Percentiles rank a stretch among this genome's conserved stretches.
Evolutionary conservation across 2,113 vertebrate genomes (phyloP).

Genomic region (Camelus dromedarius): DNA sequence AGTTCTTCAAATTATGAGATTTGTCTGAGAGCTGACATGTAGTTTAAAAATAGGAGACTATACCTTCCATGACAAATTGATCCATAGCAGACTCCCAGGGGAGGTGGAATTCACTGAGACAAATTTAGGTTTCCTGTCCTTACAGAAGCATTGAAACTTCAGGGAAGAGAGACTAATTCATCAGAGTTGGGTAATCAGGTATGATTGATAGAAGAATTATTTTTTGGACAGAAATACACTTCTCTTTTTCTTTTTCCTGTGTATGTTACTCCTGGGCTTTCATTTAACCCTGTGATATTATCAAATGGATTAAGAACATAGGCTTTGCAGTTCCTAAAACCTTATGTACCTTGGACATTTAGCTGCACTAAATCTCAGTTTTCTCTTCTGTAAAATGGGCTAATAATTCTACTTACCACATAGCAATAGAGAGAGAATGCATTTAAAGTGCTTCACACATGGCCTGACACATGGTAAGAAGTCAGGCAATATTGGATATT

Average conservation of each 20-base stretch:
- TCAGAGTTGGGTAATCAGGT: neutral
- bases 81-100: neutral
- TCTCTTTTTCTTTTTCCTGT: neutral
- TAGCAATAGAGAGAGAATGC: neutral
- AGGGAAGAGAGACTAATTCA: neutral
- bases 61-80: neutral
- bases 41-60: constrained; percentile 35
- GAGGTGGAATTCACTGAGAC: neutral
- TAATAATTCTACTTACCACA: neutral
- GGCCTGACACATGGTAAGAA: neutral
- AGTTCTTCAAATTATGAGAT: neutral
- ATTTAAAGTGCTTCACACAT: neutral
- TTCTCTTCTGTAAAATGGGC: neutral
- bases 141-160: neutral
- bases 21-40: constrained; percentile 19
- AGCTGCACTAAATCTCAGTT: neutral
- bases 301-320: neutral
- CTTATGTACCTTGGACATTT: neutral
- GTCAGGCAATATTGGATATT: neutral
- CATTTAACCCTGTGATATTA: neutral
- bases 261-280: neutral
- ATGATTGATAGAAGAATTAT: neutral
- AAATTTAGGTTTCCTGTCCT: constrained; percentile 53
- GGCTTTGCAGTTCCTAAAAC: neutral
- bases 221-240: neutral